Percentiles rank a stretch among this genome's conserved stretches.
Conservation (phyloP, 2,113 vertebrate genomes). For the Eptesicus fuscus region DNA sequence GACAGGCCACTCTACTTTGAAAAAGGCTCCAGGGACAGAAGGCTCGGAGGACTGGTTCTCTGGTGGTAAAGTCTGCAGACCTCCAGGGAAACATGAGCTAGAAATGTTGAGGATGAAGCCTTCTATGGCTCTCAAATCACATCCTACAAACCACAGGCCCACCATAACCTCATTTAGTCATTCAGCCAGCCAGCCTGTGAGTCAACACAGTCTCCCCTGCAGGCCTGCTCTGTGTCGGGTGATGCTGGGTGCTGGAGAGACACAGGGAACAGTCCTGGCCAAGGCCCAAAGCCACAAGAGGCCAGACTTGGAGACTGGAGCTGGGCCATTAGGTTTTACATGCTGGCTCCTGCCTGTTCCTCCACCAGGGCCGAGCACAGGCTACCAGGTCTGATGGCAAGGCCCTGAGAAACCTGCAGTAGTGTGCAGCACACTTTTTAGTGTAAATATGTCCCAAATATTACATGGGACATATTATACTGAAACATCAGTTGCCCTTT, state of each 20-base stretch:
- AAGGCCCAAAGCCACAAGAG: background rate
- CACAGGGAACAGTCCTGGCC: no score
- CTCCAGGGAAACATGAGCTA: background rate
- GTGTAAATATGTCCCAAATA: background rate
- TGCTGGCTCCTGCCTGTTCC: background rate
- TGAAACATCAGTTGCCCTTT: background rate
- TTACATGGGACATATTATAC: background rate
- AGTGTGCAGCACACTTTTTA: background rate
- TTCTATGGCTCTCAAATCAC: background rate
- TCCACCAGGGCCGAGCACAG: background rate
- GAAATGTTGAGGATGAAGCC: background rate
- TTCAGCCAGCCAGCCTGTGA: no score
- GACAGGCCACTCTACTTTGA: background rate
- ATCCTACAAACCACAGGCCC: background rate
- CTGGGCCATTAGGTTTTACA: accelerated
- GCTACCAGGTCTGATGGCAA: background rate
- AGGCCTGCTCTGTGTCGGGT: no score
- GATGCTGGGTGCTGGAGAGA: background rate
- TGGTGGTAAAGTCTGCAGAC: background rate
- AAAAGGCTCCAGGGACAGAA: background rate
- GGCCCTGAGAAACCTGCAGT: background rate
- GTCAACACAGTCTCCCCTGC: background rate
- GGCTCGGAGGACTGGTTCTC: no score
- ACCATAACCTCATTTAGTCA: accelerated
- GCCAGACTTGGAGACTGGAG: background rate